phyloP scores from a whole-genome alignment of 2,888 invertebrate species.

The Lasioglossum zephyrum region DNA sequence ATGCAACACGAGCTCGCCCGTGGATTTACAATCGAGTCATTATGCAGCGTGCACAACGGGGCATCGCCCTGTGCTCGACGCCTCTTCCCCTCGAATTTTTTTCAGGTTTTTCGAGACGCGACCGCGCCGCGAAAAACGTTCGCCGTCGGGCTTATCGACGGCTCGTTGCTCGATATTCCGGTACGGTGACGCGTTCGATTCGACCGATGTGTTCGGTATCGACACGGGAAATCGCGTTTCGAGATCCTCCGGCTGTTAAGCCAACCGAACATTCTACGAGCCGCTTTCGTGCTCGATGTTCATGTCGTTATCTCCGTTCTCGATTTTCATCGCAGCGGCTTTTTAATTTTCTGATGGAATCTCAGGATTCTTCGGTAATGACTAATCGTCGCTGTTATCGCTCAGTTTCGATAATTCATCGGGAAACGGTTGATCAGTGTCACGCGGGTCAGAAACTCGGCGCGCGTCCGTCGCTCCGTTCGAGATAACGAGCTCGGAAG shows the following conservation, averaged over 20 bases:
- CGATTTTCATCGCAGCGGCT: not conserved
- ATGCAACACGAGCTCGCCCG: conserved; percentile 72
- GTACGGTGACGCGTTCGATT: conserved; percentile 10
- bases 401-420: not conserved
- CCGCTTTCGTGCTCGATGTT: not conserved
- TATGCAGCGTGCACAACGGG: conserved; percentile 70
- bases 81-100: conserved; percentile 19
- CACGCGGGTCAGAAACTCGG: not conserved
- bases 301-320: not conserved
- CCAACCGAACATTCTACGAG: not conserved
- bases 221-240: not conserved
- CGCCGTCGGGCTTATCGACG: conserved; percentile 19
- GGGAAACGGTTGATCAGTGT: not conserved
- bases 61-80: conserved; percentile 39
- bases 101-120: not conserved
- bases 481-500: conserved; percentile 10
- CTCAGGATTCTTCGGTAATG: not conserved
- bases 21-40: conserved; percentile 74
- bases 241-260: not conserved
- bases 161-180: conserved; percentile 1
- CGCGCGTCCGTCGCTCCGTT: not conserved
- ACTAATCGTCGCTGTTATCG: not conserved
- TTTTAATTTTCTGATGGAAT: not conserved
- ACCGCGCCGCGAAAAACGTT: not conserved
- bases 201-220: not conserved